Base-by-base conservation (phyloP, 2,888 invertebrate genomes). In the Prenolepis imparis region DNA sequence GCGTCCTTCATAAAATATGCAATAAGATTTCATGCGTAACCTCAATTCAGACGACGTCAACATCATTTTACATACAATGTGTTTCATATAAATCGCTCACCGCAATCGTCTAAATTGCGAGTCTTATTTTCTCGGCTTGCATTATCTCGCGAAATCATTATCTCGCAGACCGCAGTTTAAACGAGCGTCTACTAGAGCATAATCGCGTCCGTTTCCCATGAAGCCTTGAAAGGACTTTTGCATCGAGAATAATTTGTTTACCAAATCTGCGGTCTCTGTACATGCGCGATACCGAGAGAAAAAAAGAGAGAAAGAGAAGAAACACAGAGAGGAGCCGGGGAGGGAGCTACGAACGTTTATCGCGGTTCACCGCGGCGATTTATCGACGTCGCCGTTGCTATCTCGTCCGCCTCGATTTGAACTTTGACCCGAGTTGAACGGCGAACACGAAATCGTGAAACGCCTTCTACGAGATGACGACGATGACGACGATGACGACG, bases 371-470 rank as follows among this genome's bases (percentile, higher is more conserved):
- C 89, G 83, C 88, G 88, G 88, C 89, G 89, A 90, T 90, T 90
- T 90, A 90, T 90, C 90, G 90, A 80, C 90, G 90, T 87, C 88
- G 86, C 85, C 82, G 83, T 88, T 67, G 83, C 88, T 90, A 90
- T 90, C 90, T 90, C 90, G 88, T 87, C 89, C 90, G 88, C 84
- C 87, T 88, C 86, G 87, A 89, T 88, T 89, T 90, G 90, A 90
- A 90, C 90, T 90, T 84, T 89, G 87, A 90, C 90, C 90, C 74
- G 77, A 67, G 78, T 57, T 82, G 83, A 86, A 83, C 63, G 86
- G 84, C 83, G 83, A 75, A 86, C 83, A 84, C 83, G 87, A 85
- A 90, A 88, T 89, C 90, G 84, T 86, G 86, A 70, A 89, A 88
- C 86, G 85, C 75, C 85, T 85, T 85, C 80, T 64, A 68, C 68